Percentiles rank a stretch among this genome's conserved stretches.
phyloP scores from a whole-genome alignment of 2,888 invertebrate genomes.

The Pristionchus exspectatus region DNA sequence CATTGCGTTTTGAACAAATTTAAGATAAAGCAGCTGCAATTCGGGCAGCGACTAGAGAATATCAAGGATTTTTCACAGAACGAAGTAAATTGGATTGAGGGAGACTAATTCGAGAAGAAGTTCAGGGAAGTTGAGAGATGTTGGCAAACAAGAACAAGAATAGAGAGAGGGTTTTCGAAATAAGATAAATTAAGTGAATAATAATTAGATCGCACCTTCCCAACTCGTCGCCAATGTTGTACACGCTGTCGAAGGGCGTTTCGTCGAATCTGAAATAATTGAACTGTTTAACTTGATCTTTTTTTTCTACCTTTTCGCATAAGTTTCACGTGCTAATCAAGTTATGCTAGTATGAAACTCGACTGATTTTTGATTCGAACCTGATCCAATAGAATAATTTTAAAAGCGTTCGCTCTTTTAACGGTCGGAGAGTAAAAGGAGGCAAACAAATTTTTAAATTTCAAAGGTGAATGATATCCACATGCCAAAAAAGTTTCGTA shows the following conservation, averaged over 20 bases:
- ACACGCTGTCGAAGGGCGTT: conserved; percentile 82
- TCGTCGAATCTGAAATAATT: conserved; percentile 76
- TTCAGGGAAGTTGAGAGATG: not conserved
- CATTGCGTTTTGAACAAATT: not conserved
- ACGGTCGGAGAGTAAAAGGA: too few species aligned
- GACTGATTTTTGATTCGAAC: not conserved
- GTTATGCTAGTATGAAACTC: too few species aligned
- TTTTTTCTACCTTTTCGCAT: not conserved
- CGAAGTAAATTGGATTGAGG: not conserved
- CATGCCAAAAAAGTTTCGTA: too few species aligned
- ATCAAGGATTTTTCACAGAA: not conserved
- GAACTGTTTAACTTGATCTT: too few species aligned
- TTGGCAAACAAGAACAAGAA: not conserved
- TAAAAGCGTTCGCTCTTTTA: too few species aligned
- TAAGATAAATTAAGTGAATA: not conserved
- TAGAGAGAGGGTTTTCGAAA: not conserved
- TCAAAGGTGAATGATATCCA: too few species aligned
- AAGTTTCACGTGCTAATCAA: too few species aligned
- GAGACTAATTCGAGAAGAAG: not conserved
- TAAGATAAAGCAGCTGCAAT: not conserved
- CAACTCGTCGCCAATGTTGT: conserved; percentile 82
- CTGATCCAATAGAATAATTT: not conserved
- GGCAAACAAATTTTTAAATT: too few species aligned
- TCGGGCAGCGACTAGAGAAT: not conserved
- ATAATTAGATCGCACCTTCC: conserved; percentile 81